Evolutionary conservation across 2,888 invertebrate species (phyloP), one percentile per base, ranked within the genome.

Genomic region (Acholoe squamosa): DNA sequence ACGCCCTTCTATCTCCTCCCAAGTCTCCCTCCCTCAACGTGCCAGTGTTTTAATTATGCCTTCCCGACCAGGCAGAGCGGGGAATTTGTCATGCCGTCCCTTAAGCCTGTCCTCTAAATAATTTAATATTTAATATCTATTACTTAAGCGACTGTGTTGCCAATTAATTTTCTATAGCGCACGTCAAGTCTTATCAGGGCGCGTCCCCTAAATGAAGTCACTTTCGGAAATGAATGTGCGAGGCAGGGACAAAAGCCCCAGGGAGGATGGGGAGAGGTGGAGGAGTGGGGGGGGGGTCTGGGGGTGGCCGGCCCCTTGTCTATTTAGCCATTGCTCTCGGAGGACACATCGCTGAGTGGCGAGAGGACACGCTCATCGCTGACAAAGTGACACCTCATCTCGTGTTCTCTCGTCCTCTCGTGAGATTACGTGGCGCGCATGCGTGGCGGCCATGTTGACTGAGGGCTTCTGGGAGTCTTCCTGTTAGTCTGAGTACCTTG

Each of bases 101-200:
- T 43, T 88, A 56, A 56, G 88, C 89, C 89, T 19, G 61, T 33
- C 61, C 34, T 56, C 34, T 89, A 67, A 89, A 89, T 89, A 89
- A 89, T 89, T 89, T 89, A 89, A 89, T 89, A 89, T 89, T 89
- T 89, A 89, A 89, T 89, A 89, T 89, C 89, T 89, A 89, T 89
- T 89, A 89, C 89, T 89, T 89, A 89, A 67, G 67, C 89, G 89
- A 89, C 67, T 89, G 89, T 89, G 89, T 33, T 34, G 61, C 67
- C 89, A 89, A 89, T 89, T 89, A 89, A 89, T 89, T 89, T 67
- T 89, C 89, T 89, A 89, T 89, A 67, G 67, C 61, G n/a, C 33
- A 56, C 67, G 89, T 89, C 89, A 25, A 33, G 61, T n/a, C 89
- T 89, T 89, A 89, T 89, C 89, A 89, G 67, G 34, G 22, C 33